Percentiles rank a stretch among this genome's conserved stretches.
Evolutionary conservation across 1,140 invertebrate species (phyloP).

Genomic region (Brevipalpus yothersi): DNA sequence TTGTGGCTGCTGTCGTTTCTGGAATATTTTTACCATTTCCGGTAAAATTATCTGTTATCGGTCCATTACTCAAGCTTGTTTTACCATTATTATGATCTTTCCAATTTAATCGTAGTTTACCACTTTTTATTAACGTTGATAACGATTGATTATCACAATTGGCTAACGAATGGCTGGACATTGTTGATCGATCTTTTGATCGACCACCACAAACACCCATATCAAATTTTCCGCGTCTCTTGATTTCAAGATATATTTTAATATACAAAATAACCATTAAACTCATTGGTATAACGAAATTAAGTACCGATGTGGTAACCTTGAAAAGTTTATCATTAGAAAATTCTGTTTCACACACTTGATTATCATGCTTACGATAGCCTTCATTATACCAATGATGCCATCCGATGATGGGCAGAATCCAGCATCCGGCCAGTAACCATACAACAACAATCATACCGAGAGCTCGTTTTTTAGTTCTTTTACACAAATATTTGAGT

Average conservation of each 20-base stretch:
- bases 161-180: not conserved
- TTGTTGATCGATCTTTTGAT: not conserved
- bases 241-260: constrained; percentile 27
- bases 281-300: constrained; percentile 29
- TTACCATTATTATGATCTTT: no score
- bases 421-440: constrained; percentile 26
- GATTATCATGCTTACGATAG: constrained; percentile 9
- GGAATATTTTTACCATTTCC: no score
- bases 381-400: constrained; percentile 15
- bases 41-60: no score
- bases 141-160: not conserved
- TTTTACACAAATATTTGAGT: constrained; percentile 29
- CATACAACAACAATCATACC: constrained; percentile 29
- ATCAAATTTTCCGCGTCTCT: constrained; percentile 23
- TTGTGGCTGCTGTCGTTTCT: no score
- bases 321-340: constrained; percentile 25
- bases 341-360: constrained; percentile 26
- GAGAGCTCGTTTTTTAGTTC: constrained; percentile 30
- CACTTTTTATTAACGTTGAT: not conserved
- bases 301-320: constrained; percentile 27
- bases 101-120: no score
- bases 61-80: no score
- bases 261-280: constrained; percentile 29
- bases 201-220: constrained; percentile 9
- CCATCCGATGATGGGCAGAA: constrained; percentile 28